phyloP scores from a whole-genome alignment of 1,140 invertebrate genomes.

The Melanaphis sacchari region DNA sequence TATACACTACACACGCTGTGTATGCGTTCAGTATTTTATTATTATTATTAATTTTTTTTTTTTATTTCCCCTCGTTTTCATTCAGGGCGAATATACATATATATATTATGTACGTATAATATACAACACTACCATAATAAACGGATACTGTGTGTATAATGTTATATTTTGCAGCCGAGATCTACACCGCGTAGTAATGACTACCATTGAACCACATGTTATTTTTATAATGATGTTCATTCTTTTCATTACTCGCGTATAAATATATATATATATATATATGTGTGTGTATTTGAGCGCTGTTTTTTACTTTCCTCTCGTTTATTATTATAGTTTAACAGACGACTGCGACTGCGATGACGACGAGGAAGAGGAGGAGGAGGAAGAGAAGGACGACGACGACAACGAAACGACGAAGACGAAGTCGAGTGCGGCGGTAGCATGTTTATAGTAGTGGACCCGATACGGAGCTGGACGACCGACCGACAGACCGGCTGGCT shows the following conservation, averaged over 20 bases:
- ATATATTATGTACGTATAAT: no score
- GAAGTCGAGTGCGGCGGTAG: not conserved
- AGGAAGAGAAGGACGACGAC: not conserved
- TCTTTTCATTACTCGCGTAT: not conserved
- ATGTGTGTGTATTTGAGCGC: not conserved
- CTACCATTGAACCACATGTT: conserved; percentile 25
- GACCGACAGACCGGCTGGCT: not conserved
- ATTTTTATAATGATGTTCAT: conserved; percentile 19
- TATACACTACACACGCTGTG: not conserved
- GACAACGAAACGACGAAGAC: not conserved
- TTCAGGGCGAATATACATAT: not conserved
- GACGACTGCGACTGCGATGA: not conserved
- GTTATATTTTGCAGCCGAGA: not conserved
- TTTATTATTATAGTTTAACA: not conserved
- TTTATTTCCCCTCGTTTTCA: not conserved
- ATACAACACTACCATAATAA: not conserved
- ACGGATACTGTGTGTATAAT: not conserved
- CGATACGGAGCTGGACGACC: not conserved
- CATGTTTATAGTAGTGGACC: not conserved
- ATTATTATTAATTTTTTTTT: not conserved
- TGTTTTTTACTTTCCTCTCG: not conserved
- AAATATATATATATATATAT: not conserved
- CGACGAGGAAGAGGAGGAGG: no score
- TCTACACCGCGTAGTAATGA: not conserved
- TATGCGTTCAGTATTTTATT: not conserved